phyloP scores from a whole-genome alignment of 2,113 vertebrate species.

The Colossoma macropomum region DNA sequence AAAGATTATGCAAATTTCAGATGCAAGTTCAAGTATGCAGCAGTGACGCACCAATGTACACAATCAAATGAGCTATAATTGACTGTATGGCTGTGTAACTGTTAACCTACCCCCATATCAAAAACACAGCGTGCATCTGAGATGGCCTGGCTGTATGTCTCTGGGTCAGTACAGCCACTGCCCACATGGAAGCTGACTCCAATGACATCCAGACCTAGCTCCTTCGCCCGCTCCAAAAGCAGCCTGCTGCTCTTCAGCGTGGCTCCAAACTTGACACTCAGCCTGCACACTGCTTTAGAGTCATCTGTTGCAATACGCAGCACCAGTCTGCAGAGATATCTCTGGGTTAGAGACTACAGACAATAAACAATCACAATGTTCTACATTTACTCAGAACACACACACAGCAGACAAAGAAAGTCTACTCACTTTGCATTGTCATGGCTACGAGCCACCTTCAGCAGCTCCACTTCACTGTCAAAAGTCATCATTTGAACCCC shows the following conservation, averaged over 20 bases:
- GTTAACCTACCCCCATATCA: conserved; percentile 90
- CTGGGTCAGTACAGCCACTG: conserved; percentile 92
- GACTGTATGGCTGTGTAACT: background rate
- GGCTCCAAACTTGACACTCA: conserved; percentile 97
- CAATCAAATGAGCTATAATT: background rate
- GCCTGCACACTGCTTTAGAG: conserved; percentile 91
- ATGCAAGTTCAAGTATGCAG: background rate
- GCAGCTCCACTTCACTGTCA: conserved; percentile 94
- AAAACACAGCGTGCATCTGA: conserved; percentile 94
- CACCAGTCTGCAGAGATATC: conserved; percentile 81
- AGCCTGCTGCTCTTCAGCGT: conserved; percentile 88
- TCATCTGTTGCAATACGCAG: conserved; percentile 96
- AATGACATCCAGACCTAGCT: conserved; percentile 88
- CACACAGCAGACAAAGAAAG: background rate
- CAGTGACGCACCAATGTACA: background rate
- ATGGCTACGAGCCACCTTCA: conserved; percentile 93
- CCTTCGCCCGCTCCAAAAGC: conserved; percentile 89
- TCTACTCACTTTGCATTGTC: conserved; percentile 91
- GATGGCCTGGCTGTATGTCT: conserved; percentile 90
- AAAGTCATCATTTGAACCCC: conserved; percentile 99
- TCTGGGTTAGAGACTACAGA: background rate
- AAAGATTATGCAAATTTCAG: background rate
- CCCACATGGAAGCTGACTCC: conserved; percentile 98
- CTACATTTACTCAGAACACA: background rate
- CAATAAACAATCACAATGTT: background rate